These are phyloP conservation scores for Nesospiza acunhae DNA, from an alignment of 2,113 vertebrate species.

Conservation along the genomic window DNA sequence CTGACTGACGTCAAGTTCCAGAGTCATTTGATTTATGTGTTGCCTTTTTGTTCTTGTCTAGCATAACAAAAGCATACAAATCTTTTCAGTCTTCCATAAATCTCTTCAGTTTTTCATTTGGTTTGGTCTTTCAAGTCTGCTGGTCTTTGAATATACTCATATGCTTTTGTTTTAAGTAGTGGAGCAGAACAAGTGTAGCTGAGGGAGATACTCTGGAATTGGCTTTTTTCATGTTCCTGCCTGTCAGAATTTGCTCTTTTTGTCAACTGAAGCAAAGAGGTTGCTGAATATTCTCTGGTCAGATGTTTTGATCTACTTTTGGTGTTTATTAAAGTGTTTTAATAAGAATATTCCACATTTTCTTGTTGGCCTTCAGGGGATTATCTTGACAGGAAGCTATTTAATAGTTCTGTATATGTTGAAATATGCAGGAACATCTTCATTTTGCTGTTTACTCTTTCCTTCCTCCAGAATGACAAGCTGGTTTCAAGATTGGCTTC, in stretches of 20 bases:
- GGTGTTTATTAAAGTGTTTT: not conserved
- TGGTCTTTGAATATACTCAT: not conserved
- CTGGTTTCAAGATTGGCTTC: not conserved
- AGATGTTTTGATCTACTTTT: not conserved
- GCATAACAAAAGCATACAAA: not conserved
- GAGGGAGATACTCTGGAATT: not conserved
- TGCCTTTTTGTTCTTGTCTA: not conserved
- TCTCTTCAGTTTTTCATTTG: not conserved
- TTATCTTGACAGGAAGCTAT: not conserved
- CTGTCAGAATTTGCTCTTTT: not conserved
- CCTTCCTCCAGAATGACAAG: not conserved
- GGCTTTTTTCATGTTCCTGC: not conserved
- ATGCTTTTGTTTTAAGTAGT: not conserved
- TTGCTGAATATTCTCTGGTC: not conserved
- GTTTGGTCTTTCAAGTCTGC: not conserved
- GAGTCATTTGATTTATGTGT: accelerated
- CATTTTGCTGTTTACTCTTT: not conserved
- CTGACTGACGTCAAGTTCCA: not conserved
- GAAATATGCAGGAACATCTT: not conserved
- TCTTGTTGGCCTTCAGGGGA: not conserved
- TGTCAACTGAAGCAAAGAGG: not conserved
- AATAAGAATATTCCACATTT: not conserved
- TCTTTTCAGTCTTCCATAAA: not conserved
- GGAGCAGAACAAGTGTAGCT: not conserved
- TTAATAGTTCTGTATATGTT: not conserved